Evolutionary conservation across 2,888 invertebrate genomes (phyloP).

Genomic region (Bombylius discolor): DNA sequence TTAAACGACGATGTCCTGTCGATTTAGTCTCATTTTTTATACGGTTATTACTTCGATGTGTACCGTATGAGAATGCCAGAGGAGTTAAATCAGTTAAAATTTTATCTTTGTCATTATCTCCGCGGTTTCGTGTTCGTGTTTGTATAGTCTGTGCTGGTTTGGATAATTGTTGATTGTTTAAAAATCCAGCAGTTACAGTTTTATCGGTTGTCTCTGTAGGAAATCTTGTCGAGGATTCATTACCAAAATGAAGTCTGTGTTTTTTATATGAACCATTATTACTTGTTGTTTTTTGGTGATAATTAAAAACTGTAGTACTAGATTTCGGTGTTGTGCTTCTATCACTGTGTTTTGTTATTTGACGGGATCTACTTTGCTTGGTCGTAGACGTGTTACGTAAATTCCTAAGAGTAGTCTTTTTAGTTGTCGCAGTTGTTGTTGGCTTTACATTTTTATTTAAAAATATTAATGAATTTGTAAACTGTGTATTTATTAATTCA

Average conservation of each 20-base stretch:
- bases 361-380: not conserved
- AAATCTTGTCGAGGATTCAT: not conserved
- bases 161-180: not conserved
- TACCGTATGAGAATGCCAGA: slow-evolving; percentile 4
- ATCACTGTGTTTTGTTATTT: slow-evolving; percentile 6
- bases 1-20: not conserved
- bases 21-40: slow-evolving; percentile 4
- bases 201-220: not conserved
- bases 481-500: not conserved
- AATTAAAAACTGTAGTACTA: too few species aligned
- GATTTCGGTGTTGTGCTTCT: not conserved
- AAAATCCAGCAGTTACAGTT: not conserved
- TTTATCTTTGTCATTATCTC: not conserved
- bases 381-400: not conserved
- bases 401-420: slow-evolving; percentile 1
- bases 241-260: too few species aligned
- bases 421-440: not conserved
- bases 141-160: too few species aligned
- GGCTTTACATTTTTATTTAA: slow-evolving; percentile 1
- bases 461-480: slow-evolving; percentile 2
- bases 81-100: slow-evolving; percentile 3
- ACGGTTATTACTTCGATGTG: not conserved
- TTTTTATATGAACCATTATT: not conserved
- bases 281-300: slow-evolving; percentile 1
- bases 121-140: not conserved